Evolutionary conservation across 2,888 invertebrate genomes (phyloP), one percentile per base, ranked within the genome.

Genomic region (Caenorhabditis imperialis): DNA sequence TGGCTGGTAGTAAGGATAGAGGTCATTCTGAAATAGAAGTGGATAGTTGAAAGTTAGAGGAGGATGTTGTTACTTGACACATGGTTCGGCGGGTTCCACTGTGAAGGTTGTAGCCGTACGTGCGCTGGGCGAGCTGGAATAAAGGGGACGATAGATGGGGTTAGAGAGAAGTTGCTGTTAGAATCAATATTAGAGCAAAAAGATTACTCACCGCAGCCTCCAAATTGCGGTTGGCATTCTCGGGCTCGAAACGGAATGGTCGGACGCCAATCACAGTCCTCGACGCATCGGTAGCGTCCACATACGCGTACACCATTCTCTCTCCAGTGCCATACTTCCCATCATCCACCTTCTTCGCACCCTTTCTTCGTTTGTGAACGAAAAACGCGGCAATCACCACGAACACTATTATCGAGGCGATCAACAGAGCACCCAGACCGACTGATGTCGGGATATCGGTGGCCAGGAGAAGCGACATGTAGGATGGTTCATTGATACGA

Each of bases 291-390:
- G 61, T 71, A 16, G 71, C 53, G 53, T 71, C 71, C 16, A 73
- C 73, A 33, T 65, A 73, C 3, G 73, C 73, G 54, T 73, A 73
- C 8, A 73, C 73, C 58, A 65, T 54, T 6, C 65, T 22, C 22
- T 63, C 58, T 16, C 60, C 54, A 27, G 63, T 47, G 20, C 42
- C 65, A 60, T 65, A 73, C n/a, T 25, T 42, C 5, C 37, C 47
- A n/a, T 73, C 65, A 16, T 73, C 60, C 0, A 73, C 42, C 3
- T 60, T 54, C 33, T 73, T 73, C 0, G 33, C 38, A n/a, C 14
- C 22, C 18, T 65, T 48, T 33, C 44, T 54, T 10, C 38, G 14
- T 27, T 42, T 57, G 35, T 72, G 72, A 1, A 63, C n/a, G 8
- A 47, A 44, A 16, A 63, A 25, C 4, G 44, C 12, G 1, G 23